phyloP scores from a whole-genome alignment of 2,113 vertebrate species.

The Hipposideros armiger region DNA sequence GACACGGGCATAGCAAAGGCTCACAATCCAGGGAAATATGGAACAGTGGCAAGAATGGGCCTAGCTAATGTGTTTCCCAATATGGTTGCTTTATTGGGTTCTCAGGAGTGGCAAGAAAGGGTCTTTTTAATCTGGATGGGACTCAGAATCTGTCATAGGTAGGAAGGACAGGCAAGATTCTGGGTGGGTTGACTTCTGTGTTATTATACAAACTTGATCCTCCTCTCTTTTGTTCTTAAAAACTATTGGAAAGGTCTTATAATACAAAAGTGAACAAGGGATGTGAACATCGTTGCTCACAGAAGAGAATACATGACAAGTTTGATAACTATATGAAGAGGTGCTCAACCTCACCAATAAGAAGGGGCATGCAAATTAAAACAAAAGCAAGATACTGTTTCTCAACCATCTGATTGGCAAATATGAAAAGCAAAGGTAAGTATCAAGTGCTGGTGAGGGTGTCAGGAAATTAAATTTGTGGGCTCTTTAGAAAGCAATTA shows the following conservation, averaged over 20 bases:
- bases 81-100: neutral
- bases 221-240: slow-evolving; percentile 36
- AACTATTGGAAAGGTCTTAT: neutral
- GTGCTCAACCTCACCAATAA: neutral
- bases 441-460: neutral
- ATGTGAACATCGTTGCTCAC: neutral
- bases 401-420: slow-evolving; percentile 3
- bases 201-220: neutral
- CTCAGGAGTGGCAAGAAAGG: slow-evolving; percentile 26
- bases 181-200: neutral
- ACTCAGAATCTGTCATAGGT: neutral
- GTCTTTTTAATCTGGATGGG: neutral
- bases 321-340: neutral
- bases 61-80: slow-evolving; percentile 8
- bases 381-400: slow-evolving; percentile 31
- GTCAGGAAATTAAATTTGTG: slow-evolving; percentile 49
- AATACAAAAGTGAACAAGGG: slow-evolving; percentile 35
- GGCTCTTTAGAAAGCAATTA: slow-evolving; percentile 15
- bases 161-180: neutral
- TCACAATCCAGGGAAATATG: slow-evolving; percentile 17
- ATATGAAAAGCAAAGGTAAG: slow-evolving; percentile 20
- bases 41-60: neutral
- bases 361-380: slow-evolving; percentile 22
- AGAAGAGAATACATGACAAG: neutral
- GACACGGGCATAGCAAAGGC: slow-evolving; percentile 57